Evolutionary conservation across 2,113 vertebrate species (phyloP), one percentile per base, ranked within the genome.

Genomic region (Emydura subglobosa): DNA sequence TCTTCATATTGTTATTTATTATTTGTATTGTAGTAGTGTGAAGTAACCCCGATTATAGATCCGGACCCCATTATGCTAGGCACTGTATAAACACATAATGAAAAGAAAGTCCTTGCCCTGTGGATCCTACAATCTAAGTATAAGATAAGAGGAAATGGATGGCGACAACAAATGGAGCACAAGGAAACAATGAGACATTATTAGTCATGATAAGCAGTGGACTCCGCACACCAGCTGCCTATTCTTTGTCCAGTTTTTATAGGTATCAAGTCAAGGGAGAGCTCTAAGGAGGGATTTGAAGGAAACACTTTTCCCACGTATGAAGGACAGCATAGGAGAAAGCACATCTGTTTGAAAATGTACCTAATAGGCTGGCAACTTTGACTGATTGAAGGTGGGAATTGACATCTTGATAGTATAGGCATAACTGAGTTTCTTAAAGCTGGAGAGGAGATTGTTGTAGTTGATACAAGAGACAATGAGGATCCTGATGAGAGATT

Each of bases 401-500:
- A 68, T 13, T 49, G 25, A 34, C 86, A 12, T 65, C 61, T 65
- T 65, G 61, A 65, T 34, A 65, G 31, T 7, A 34, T 55, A 84
- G 44, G 8, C 78, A 55, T 1, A 83, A 83, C 44, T 80, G 85
- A 2, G 4, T 24, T 24, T 86, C 86, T 79, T 57, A 29, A 86
- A 39, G 21, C 4, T 54, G 84, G 3, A 61, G 8, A 5, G 87
- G 34, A 86, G 16, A 91, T 3, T 87, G 6, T 31, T 76, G n/a
- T 89, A 87, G 89, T 82, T 94, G 31, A 90, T 76, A 79, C 42
- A 6, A 10, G 7, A 79, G 29, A 81, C 31, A 83, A 34, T 59
- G 76, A 94, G 93, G 10, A 1, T 6, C 44, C 76, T 44, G 84
- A 83, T 85, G 81, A 2, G 4, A 16, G 79, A 87, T 65, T 65